These are phyloP conservation scores for Tetragnatha montana DNA, from an alignment of 2,888 invertebrate species.

Conservation along the genomic window DNA sequence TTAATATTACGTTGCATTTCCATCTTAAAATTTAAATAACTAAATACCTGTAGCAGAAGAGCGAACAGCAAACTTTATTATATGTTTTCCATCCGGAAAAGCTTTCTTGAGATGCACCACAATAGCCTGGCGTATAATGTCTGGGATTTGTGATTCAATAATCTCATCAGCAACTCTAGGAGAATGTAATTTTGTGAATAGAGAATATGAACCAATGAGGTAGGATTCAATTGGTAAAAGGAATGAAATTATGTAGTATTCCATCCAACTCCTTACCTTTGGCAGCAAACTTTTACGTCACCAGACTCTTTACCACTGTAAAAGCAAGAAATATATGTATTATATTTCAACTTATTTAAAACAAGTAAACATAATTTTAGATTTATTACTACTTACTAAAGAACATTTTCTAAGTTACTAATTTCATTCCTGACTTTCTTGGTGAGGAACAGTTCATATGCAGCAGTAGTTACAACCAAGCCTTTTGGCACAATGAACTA, in stretches of 20 bases:
- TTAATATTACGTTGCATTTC: no score
- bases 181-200: not conserved
- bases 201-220: not conserved
- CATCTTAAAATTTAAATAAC: not conserved
- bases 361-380: not conserved
- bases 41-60: slow-evolving; percentile 53
- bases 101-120: slow-evolving; percentile 14
- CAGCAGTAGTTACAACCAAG: slow-evolving; percentile 82
- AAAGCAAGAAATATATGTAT: not conserved
- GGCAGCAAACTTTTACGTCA: slow-evolving; percentile 41
- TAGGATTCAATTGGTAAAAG: not conserved
- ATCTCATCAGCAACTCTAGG: slow-evolving; percentile 28
- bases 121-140: slow-evolving; percentile 34
- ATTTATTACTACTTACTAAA: slow-evolving; percentile 35
- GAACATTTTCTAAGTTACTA: slow-evolving; percentile 32
- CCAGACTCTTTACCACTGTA: slow-evolving; percentile 39
- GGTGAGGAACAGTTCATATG: slow-evolving; percentile 78
- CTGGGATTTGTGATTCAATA: slow-evolving; percentile 23
- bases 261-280: slow-evolving; percentile 27
- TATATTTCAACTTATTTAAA: not conserved
- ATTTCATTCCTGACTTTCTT: slow-evolving; percentile 21
- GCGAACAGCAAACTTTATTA: slow-evolving; percentile 45
- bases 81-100: slow-evolving; percentile 26
- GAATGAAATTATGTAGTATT: not conserved
- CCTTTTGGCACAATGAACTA: slow-evolving; percentile 82